These are phyloP conservation scores for Dromaius novaehollandiae DNA, from an alignment of 2,113 vertebrate species.

Conservation along the genomic window DNA sequence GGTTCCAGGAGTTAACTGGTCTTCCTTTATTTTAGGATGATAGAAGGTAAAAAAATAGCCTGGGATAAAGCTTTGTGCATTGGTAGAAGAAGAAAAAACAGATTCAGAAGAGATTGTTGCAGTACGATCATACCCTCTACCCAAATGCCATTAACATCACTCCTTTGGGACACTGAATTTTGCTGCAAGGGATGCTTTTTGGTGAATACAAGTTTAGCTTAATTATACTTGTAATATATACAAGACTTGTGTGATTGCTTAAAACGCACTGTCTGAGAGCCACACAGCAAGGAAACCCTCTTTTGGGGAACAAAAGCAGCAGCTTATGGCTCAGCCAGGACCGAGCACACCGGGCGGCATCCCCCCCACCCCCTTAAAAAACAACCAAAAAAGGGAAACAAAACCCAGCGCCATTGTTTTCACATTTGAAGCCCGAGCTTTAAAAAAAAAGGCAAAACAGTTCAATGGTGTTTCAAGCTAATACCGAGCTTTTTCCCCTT, in stretches of 20 bases:
- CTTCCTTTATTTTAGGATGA: not conserved
- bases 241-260: not conserved
- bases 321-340: not conserved
- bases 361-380: not conserved
- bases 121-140: not conserved
- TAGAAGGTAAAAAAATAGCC: not conserved
- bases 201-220: not conserved
- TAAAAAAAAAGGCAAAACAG: conserved; percentile 1
- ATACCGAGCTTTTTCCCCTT: not conserved
- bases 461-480: conserved; percentile 34
- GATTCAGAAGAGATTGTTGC: not conserved
- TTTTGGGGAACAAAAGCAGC: not conserved
- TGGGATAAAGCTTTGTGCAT: not conserved
- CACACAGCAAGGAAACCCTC: not conserved
- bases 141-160: not conserved
- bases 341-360: not conserved
- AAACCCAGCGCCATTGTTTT: not conserved
- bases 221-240: not conserved
- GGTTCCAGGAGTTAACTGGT: not conserved
- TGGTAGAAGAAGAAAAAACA: not conserved
- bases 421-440: not conserved
- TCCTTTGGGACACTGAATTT: not conserved
- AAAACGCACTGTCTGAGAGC: not conserved
- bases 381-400: not conserved
- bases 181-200: not conserved